Evolutionary conservation across 2,113 vertebrate species (phyloP), one percentile per base, ranked within the genome.

Genomic region (Oncorhynchus tshawytscha): DNA sequence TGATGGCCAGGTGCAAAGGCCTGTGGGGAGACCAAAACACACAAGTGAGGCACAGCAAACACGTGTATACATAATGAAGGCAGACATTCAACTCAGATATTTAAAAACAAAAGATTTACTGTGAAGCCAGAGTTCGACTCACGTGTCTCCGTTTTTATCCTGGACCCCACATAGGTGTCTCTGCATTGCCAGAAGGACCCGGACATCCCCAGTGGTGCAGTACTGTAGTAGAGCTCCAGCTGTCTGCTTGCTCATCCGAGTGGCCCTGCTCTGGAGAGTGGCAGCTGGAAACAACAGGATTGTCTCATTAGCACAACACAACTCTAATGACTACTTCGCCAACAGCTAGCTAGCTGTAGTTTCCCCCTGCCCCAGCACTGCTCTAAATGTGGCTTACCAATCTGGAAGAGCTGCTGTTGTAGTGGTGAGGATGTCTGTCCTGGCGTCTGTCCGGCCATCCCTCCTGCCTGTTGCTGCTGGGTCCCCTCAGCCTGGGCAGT

Each of bases 81-180:
- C 22, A 66, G 13, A 66, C 4, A 18, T 25, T 65, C 25, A 24
- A 45, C 39, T 45, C 62, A 7, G 4, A 27, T 15, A 27, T 11
- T 29, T 5, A 2, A 29, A 22, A 45, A 45, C 34, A 31, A 25
- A 15, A 13, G 5, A 9, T 31, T 20, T 12, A 24, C 31, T 29
- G 25, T 65, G 13, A 65, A 25, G 13, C 16, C 8, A 39, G 45
- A 22, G 34, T 15, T 25, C 0, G 15, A 88, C 96, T 92, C 91
- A 99, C 98, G 96, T 98, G 94, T 99, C 98, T 92, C 98, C 98
- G 0, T 98, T 97, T 79, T 95, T 91, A 0, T 99, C 97, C 88
- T 96, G 97, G 3, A 96, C 92, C 0, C 94, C 95, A 0, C 94
- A 95, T 34, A 99, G 93, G 81, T 98, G 96, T 88, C 95, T 95